Conservation (phyloP, 2,113 vertebrate genomes). For the Leucopternis melanops region DNA sequence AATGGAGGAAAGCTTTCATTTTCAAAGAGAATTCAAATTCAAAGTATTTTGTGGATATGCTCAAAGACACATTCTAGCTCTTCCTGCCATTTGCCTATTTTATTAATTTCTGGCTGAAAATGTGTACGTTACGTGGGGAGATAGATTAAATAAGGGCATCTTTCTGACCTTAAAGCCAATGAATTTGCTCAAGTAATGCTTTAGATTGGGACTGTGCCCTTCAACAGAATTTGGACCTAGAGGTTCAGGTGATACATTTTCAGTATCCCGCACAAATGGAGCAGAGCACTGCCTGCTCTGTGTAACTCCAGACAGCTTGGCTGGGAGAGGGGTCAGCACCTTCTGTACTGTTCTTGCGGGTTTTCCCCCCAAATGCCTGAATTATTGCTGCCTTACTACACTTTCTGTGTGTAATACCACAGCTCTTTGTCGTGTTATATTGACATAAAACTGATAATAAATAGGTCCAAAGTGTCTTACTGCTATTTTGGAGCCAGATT, state of each 20-base stretch:
- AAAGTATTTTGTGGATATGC: neutral
- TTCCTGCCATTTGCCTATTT: neutral
- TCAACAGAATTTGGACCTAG: neutral
- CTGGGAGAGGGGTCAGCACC: neutral
- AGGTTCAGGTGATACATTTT: neutral
- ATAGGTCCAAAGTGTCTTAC: conserved; percentile 18
- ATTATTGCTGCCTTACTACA: conserved; percentile 38
- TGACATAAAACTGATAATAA: neutral
- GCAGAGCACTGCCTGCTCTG: neutral
- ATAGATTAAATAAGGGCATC: neutral
- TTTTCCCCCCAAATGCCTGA: neutral
- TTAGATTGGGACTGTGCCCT: neutral
- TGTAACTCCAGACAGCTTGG: neutral
- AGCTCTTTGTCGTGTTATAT: neutral
- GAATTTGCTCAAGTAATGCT: neutral
- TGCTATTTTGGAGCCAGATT: neutral
- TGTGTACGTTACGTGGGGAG: neutral
- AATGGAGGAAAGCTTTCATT: neutral
- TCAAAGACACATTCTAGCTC: neutral
- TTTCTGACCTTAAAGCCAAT: neutral
- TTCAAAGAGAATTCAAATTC: neutral
- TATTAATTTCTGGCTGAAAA: neutral
- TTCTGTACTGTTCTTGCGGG: neutral
- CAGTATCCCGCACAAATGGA: accelerated
- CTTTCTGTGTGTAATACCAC: neutral